Conservation (phyloP, 1,140 invertebrate species). For the Helicoverpa zea region DNA sequence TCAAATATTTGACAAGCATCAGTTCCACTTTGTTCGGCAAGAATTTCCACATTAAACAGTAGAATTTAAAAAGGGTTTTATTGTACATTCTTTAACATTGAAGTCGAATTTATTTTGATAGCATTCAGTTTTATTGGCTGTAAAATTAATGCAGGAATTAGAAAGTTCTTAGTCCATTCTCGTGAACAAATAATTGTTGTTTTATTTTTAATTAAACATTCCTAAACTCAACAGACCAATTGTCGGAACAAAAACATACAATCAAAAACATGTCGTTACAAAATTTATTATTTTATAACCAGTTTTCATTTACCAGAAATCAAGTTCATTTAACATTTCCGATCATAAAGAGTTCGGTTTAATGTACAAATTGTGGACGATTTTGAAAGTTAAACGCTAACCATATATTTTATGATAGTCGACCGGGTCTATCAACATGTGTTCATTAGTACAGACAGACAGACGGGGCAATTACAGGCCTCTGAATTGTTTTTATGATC, state of each 20-base stretch:
- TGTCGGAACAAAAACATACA: background rate
- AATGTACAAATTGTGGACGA: constrained; percentile 12
- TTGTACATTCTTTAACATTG: background rate
- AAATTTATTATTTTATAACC: constrained; percentile 18
- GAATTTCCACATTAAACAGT: too few relatives aligned
- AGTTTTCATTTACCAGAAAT: background rate
- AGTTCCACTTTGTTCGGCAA: too few relatives aligned
- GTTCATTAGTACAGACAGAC: constrained; percentile 57
- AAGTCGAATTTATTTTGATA: background rate
- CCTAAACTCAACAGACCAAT: background rate
- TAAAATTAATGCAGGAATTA: background rate
- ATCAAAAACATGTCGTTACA: background rate
- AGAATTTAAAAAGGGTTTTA: background rate
- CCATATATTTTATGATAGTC: constrained; percentile 43
- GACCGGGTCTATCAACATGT: constrained; percentile 53
- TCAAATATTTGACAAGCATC: too few relatives aligned
- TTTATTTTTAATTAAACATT: background rate
- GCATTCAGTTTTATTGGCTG: background rate
- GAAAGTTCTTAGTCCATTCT: background rate
- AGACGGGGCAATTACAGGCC: constrained; percentile 61
- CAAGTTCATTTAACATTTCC: constrained; percentile 10
- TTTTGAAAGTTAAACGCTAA: constrained; percentile 37
- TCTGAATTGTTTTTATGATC: constrained; percentile 67
- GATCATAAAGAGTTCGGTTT: constrained; percentile 39
- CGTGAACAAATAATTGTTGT: background rate